These are phyloP conservation scores for Microtus obscurus DNA, from an alignment of 2,797 vertebrate genomes.

Conservation along the genomic window DNA sequence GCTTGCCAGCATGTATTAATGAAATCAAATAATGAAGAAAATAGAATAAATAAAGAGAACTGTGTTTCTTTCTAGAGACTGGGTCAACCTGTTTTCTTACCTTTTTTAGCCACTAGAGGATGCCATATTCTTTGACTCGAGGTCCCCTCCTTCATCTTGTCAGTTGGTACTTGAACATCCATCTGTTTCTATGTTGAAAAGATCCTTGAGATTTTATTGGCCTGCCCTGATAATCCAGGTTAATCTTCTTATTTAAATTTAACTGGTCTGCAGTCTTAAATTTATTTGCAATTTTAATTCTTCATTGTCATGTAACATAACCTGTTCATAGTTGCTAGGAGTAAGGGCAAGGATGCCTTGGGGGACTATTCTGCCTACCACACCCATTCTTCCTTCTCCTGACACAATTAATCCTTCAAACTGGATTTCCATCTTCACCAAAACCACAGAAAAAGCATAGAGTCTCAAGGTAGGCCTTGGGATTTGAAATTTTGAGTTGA, in stretches of 20 bases:
- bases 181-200: neutral
- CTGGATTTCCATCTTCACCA: neutral
- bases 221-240: neutral
- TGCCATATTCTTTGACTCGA: neutral
- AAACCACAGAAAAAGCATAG: neutral
- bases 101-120: neutral
- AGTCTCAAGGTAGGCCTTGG: neutral
- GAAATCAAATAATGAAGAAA: neutral
- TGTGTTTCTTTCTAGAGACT: neutral
- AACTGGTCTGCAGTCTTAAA: neutral
- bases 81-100: neutral
- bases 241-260: neutral
- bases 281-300: neutral
- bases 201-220: neutral
- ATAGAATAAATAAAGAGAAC: neutral
- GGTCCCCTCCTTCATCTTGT: neutral
- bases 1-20: neutral
- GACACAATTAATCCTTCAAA: neutral
- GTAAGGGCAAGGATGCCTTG: neutral
- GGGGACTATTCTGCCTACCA: neutral
- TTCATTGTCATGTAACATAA: neutral
- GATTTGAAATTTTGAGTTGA: constrained; percentile 8
- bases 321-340: neutral
- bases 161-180: neutral
- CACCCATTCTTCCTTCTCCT: neutral